Conservation (phyloP, 2,888 invertebrate species). For the Tetranychus piercei region DNA sequence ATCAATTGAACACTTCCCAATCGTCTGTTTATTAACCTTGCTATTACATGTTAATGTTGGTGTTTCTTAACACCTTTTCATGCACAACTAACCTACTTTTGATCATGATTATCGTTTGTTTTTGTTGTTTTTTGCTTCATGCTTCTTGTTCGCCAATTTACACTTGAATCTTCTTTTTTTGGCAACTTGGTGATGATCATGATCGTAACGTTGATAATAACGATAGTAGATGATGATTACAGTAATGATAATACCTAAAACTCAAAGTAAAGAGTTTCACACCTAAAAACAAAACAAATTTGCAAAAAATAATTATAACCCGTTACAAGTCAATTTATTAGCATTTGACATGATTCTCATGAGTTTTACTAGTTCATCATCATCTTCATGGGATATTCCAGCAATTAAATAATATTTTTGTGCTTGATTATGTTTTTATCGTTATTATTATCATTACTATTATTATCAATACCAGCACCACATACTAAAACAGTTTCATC, state of each 20-base stretch:
- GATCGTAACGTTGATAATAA: background rate
- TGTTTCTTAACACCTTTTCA: background rate
- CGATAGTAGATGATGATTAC: too few species aligned
- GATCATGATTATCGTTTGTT: background rate
- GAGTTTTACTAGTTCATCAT: background rate
- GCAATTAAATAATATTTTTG: background rate
- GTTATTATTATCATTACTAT: background rate
- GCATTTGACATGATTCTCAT: background rate
- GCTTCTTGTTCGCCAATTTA: background rate
- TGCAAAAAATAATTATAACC: background rate
- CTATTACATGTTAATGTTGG: background rate
- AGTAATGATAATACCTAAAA: background rate
- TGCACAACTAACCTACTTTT: background rate
- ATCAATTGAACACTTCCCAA: background rate
- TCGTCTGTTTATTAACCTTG: background rate
- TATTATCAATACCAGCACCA: background rate
- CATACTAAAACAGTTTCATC: too few species aligned
- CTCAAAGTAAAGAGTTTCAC: background rate
- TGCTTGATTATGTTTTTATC: background rate
- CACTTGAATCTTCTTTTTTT: background rate
- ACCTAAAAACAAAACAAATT: background rate
- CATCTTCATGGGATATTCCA: background rate
- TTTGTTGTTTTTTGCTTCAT: background rate
- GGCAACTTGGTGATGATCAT: background rate
- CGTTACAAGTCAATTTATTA: background rate